A percentile compares a stretch with the other conserved stretches of the same genome.
phyloP scores from a whole-genome alignment of 2,113 vertebrate genomes.

The Crotalus helleri region DNA sequence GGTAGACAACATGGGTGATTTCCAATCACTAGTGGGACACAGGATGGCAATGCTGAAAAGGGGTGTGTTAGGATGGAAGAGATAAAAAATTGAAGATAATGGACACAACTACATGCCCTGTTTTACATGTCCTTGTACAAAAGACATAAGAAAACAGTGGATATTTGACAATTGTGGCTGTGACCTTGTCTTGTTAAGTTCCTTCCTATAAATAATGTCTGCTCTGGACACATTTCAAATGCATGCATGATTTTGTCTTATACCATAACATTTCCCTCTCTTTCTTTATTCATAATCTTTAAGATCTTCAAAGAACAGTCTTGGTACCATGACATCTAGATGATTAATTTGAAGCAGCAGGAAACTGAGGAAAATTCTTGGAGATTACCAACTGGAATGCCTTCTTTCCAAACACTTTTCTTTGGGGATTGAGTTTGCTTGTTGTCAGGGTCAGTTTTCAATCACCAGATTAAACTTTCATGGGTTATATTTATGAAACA shows the following conservation, averaged over 20 bases:
- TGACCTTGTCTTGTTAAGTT: background rate
- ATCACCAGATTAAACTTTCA: background rate
- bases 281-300: background rate
- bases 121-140: background rate
- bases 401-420: background rate
- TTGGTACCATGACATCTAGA: background rate
- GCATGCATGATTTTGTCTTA: background rate
- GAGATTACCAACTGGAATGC: background rate
- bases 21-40: background rate
- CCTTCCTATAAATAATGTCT: background rate
- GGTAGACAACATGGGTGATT: background rate
- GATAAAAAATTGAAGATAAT: background rate
- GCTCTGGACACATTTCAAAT: background rate
- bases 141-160: background rate
- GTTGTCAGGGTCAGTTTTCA: background rate
- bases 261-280: background rate
- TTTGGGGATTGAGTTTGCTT: background rate
- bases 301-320: background rate
- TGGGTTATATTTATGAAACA: background rate
- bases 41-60: background rate
- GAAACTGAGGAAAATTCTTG: background rate
- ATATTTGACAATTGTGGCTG: background rate
- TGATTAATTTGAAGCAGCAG: background rate
- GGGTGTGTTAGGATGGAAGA: background rate
- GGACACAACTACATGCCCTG: background rate